Conservation (phyloP, 2,797 vertebrate genomes). For the Scleropages formosus region DNA sequence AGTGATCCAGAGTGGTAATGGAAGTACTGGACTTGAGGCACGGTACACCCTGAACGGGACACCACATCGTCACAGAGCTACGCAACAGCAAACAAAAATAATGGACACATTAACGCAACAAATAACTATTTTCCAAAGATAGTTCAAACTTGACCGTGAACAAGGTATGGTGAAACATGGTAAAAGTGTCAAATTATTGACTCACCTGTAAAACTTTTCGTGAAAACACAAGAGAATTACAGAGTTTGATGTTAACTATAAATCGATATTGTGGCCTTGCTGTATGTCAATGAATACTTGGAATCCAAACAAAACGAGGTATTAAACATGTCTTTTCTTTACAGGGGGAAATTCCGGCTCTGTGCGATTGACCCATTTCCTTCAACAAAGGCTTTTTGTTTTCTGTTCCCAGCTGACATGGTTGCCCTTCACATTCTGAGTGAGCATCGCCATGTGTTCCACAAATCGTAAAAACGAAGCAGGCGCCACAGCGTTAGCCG, state of each 20-base stretch:
- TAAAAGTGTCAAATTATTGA: slow-evolving; percentile 20
- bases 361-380: neutral
- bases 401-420: neutral
- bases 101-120: neutral
- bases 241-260: slow-evolving; percentile 17
- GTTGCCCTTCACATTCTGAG: slow-evolving; percentile 3
- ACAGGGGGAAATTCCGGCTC: neutral
- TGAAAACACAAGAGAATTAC: slow-evolving; percentile 17
- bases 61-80: neutral
- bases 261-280: slow-evolving; percentile 6
- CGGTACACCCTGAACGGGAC: too few species aligned
- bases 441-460: neutral
- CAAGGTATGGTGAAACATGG: neutral
- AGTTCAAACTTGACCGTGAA: neutral
- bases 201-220: neutral
- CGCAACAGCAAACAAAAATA: neutral
- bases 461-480: neutral
- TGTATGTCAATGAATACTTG: slow-evolving; percentile 6
- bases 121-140: neutral
- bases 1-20: too few species aligned
- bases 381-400: neutral
- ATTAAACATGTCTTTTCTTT: neutral
- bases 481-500: neutral
- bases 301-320: neutral
- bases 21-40: too few species aligned